A percentile compares a stretch with the other conserved stretches of the same genome.
These are phyloP conservation scores for Tetramorium parvispinum DNA, from an alignment of 1,140 invertebrate species.

Conservation along the genomic window DNA sequence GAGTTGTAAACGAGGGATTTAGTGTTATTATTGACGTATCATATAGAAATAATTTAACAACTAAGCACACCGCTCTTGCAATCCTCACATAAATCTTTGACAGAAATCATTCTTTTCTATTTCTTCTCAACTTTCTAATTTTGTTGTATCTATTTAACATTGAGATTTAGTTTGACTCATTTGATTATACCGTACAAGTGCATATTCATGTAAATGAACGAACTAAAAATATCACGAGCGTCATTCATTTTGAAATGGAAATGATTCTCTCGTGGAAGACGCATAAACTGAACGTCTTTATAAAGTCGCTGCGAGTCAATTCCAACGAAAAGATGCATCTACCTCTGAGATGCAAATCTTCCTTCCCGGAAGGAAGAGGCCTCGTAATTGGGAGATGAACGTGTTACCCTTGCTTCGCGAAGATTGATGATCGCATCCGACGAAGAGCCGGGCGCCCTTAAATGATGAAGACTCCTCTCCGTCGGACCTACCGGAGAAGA, in stretches of 20 bases:
- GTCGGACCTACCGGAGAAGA: constrained; percentile 40
- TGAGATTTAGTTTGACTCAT: not conserved
- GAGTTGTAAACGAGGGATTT: not conserved
- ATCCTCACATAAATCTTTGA: not conserved
- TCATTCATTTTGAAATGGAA: not conserved
- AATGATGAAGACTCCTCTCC: constrained; percentile 59
- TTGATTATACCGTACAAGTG: not conserved
- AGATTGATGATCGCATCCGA: constrained; percentile 70
- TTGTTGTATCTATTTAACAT: too few species aligned
- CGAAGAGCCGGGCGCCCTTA: constrained; percentile 46
- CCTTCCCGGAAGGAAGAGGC: constrained; percentile 58
- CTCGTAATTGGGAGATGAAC: constrained; percentile 74
- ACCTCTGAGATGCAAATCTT: constrained; percentile 67
- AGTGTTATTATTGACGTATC: constrained; percentile 12
- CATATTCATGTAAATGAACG: not conserved
- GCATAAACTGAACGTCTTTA: constrained; percentile 32
- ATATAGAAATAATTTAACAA: not conserved
- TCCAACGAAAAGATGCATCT: constrained; percentile 36
- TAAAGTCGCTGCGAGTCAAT: constrained; percentile 53
- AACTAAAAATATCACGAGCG: not conserved
- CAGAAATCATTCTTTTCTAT: not conserved
- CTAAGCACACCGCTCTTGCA: not conserved
- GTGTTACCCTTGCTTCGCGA: constrained; percentile 64
- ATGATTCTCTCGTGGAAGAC: not conserved
- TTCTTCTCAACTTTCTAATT: not conserved